Conservation (phyloP, 2,888 invertebrate species). For the Lasioglossum calceatum region DNA sequence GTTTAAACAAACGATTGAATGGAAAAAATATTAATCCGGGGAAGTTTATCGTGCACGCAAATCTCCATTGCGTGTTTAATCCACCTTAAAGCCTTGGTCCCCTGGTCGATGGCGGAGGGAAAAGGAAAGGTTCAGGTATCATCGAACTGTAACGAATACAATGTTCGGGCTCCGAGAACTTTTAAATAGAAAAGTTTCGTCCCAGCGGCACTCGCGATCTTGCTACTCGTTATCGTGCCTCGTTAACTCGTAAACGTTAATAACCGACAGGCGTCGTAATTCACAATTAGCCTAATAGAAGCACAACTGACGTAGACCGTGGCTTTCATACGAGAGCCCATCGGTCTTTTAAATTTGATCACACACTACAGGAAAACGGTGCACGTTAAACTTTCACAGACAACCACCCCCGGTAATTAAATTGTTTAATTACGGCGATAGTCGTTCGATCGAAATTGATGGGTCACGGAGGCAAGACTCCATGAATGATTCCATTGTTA, state of each 20-base stretch:
- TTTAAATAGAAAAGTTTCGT: constrained; percentile 69
- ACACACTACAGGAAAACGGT: constrained; percentile 15
- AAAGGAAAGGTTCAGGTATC: constrained; percentile 31
- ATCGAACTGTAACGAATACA: constrained; percentile 48
- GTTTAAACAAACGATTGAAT: constrained; percentile 37
- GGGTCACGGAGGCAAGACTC: background rate
- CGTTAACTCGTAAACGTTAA: constrained; percentile 68
- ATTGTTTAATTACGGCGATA: background rate
- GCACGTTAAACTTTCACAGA: constrained; percentile 39
- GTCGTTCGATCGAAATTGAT: background rate
- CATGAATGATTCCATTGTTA: background rate
- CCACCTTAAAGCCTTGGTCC: constrained; percentile 19
- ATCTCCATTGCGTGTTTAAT: constrained; percentile 65
- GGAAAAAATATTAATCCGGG: constrained; percentile 41
- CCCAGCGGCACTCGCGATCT: constrained; percentile 47
- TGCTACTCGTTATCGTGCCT: constrained; percentile 59
- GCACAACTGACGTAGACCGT: constrained; percentile 7
- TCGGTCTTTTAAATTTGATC: constrained; percentile 51
- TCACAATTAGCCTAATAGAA: constrained; percentile 62
- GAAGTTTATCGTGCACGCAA: constrained; percentile 57
- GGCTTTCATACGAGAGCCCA: background rate
- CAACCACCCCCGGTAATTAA: constrained; percentile 18
- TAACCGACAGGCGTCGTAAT: constrained; percentile 63
- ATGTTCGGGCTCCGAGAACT: constrained; percentile 54
- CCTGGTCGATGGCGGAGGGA: background rate